Evolutionary conservation across 1,140 invertebrate genomes (phyloP), one percentile per base, ranked within the genome.

Genomic region (Eriosoma lanigerum): DNA sequence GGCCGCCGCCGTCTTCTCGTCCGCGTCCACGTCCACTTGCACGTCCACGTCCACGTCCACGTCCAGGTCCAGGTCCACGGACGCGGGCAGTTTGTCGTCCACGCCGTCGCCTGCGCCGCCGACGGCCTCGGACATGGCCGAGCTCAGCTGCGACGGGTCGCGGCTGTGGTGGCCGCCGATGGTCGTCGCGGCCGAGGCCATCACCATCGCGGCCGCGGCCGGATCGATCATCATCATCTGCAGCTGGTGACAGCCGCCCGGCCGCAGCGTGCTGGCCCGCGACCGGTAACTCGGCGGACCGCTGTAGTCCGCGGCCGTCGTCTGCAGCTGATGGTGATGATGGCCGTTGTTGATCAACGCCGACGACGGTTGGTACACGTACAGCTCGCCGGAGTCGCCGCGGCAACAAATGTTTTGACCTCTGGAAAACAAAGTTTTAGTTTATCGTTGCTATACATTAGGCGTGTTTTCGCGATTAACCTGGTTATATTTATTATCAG

Each of bases 231-330:
- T 83, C 12, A 83, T 38, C 32, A 38, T 38, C 32, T 38, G 32
- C 8, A 38, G 32, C 8, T 38, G 70, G 1, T 78, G 76, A 15
- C 58, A 75, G 21, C 82, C 82, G 17, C 82, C 82, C 1, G 83
- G 82, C 29, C 83, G 81, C 12, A 82, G 75, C 12, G 83, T 83
- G 81, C 86, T 85, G 8, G 86, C 85, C 66, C 89, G 83, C 17
- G 87, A 88, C 62, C 89, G 85, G 82, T 90, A 90, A 84, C 89
- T 90, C 4, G 90, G 90, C 17, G 90, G 90, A 81, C 89, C 86
- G 83, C 88, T 88, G 48, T 85, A 85, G 62, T 86, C 86, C 54
- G 73, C 56, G 70, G 48, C 54, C 80, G 8, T 38, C 3, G 32
- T 38, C 32, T 38, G 32, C 32, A 38, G 32, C 8, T 24, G 64